Conservation (phyloP, 2,797 vertebrate genomes). For the Erethizon dorsatum region DNA sequence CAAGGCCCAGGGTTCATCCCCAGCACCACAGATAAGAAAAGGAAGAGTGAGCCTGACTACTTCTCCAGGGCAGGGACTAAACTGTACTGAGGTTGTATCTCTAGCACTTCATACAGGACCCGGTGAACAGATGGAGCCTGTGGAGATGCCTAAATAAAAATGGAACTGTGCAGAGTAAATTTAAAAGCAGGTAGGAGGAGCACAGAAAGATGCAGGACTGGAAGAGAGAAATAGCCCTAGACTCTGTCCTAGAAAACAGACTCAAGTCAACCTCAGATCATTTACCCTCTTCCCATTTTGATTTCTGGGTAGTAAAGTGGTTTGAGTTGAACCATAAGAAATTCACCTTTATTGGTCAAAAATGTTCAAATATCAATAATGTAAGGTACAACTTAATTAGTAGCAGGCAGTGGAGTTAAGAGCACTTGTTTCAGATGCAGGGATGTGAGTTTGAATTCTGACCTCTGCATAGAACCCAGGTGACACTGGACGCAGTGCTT, state of each 20-base stretch:
- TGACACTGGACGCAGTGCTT: background rate
- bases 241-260: background rate
- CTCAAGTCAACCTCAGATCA: background rate
- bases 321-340: background rate
- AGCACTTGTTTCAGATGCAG: background rate
- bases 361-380: background rate
- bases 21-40: background rate
- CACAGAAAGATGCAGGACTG: background rate
- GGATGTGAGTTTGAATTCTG: conserved; percentile 26
- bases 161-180: background rate
- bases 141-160: conserved; percentile 9
- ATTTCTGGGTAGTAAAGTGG: background rate
- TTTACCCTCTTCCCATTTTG: background rate
- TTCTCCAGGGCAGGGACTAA: background rate
- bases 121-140: background rate
- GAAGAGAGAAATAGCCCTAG: background rate
- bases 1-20: background rate
- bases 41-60: background rate
- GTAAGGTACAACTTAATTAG: background rate
- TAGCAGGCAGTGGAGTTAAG: background rate
- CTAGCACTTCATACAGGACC: background rate
- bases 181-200: background rate
- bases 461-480: background rate
- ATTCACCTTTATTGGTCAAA: conserved; percentile 12
- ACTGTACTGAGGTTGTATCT: background rate